Conservation (phyloP, 2,797 vertebrate genomes). For the Hypotaenidia okinawae region DNA sequence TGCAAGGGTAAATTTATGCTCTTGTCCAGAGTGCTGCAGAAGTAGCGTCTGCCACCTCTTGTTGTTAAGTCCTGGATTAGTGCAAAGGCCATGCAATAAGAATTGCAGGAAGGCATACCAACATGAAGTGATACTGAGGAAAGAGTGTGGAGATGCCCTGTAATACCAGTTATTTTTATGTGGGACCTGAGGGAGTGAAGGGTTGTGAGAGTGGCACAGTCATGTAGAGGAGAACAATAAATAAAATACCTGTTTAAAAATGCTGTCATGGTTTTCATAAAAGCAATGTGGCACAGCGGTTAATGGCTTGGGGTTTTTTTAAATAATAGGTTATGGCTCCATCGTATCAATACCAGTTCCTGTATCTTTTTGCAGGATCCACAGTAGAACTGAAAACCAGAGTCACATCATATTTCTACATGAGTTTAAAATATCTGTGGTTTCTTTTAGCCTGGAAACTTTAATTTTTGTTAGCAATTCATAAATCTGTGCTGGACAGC, state of each 20-base stretch:
- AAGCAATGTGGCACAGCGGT: not conserved
- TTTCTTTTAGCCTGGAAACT: not conserved
- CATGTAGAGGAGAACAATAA: not conserved
- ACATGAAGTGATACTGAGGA: not conserved
- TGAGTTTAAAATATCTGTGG: not conserved
- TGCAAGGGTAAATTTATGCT: not conserved
- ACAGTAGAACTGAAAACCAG: not conserved
- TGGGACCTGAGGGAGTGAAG: not conserved
- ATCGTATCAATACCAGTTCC: not conserved
- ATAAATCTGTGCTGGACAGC: not conserved
- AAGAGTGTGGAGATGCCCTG: too few species aligned
- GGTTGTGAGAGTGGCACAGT: not conserved
- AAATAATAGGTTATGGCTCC: too few species aligned
- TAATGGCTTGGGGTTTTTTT: not conserved
- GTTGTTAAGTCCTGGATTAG: not conserved
- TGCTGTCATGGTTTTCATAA: not conserved
- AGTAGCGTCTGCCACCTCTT: not conserved
- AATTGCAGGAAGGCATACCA: not conserved
- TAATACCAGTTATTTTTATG: not conserved
- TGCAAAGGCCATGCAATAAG: not conserved
- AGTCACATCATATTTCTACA: not conserved
- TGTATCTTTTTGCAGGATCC: not conserved
- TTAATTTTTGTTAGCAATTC: not conserved
- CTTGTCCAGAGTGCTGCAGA: not conserved
- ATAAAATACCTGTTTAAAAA: not conserved